phyloP scores from a whole-genome alignment of 1,140 invertebrate genomes.

The Papilio helenus region DNA sequence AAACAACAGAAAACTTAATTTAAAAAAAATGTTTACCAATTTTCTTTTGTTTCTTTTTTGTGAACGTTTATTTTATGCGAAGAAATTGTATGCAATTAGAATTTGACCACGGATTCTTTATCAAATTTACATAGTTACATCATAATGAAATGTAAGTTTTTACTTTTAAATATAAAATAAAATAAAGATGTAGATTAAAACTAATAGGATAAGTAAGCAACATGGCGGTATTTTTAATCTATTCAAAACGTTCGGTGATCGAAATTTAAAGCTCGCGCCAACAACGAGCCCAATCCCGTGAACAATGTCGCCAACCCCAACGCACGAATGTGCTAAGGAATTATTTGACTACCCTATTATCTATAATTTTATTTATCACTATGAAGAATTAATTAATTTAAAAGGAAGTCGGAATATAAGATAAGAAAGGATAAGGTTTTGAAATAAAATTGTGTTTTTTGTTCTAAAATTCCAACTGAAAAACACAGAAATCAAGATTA shows the following conservation, averaged over 20 bases:
- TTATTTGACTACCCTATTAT: conserved; percentile 43
- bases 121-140: background rate
- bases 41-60: background rate
- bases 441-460: background rate
- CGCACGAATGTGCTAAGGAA: conserved; percentile 45
- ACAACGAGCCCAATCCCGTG: conserved; percentile 48
- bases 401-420: too few relatives aligned
- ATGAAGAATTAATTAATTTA: background rate
- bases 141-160: background rate
- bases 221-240: conserved; percentile 45
- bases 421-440: background rate
- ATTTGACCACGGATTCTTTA: background rate
- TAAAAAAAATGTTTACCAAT: background rate
- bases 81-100: background rate
- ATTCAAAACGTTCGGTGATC: conserved; percentile 54
- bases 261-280: conserved; percentile 53
- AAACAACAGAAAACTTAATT: background rate
- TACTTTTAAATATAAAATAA: background rate
- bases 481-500: background rate
- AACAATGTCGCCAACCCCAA: conserved; percentile 53
- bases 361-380: conserved; percentile 34
- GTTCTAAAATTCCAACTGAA: background rate
- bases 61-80: background rate
- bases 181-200: background rate
- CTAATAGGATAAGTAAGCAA: conserved; percentile 11